phyloP scores from a whole-genome alignment of 2,113 vertebrate genomes.

The Rousettus leschenaultii region DNA sequence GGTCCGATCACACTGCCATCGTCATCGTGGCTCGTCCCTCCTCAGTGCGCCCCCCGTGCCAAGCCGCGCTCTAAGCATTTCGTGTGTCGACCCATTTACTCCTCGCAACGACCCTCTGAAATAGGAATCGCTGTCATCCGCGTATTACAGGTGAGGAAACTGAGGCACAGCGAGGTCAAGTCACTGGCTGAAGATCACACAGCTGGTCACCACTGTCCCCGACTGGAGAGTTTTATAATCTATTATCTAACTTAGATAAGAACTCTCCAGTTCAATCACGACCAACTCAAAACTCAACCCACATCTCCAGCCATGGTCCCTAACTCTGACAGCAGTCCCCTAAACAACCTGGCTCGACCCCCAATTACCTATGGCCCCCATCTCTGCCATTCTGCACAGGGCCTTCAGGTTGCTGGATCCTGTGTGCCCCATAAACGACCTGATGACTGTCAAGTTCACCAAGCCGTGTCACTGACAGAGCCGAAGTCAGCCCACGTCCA shows the following conservation, averaged over 20 bases:
- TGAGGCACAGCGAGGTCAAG: not conserved
- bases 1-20: not conserved
- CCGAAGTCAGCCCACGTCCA: rapidly evolving
- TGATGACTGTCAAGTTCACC: not conserved
- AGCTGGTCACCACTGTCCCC: not conserved
- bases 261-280: not conserved
- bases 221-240: not conserved
- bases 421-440: rapidly evolving
- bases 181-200: not conserved
- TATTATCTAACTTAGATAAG: not conserved
- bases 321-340: not conserved
- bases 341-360: not conserved
- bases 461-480: not conserved
- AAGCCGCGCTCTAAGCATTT: not conserved
- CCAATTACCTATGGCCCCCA: rapidly evolving
- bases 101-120: not conserved
- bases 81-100: too few relatives aligned
- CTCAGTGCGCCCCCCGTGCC: rapidly evolving
- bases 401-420: not conserved
- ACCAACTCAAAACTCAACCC: not conserved
- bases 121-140: not conserved
- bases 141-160: not conserved
- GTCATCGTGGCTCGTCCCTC: rapidly evolving
- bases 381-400: too few relatives aligned
- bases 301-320: not conserved